phyloP scores from a whole-genome alignment of 1,140 invertebrate species.

The Psix sp. region DNA sequence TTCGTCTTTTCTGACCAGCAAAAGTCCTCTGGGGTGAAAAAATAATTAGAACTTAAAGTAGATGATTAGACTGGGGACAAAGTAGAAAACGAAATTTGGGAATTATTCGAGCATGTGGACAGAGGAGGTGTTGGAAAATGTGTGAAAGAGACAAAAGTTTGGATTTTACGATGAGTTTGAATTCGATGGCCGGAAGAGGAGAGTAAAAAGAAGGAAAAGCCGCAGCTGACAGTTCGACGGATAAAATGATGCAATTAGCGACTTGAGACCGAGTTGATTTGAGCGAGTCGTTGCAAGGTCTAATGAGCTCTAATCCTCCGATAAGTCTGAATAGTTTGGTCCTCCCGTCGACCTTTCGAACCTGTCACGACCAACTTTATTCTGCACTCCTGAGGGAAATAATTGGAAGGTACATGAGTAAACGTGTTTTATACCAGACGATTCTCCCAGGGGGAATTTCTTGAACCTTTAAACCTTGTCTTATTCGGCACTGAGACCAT shows the following conservation, averaged over 20 bases:
- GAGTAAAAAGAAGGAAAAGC: conserved; percentile 30
- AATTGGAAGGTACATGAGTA: conserved; percentile 50
- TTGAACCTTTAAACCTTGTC: conserved; percentile 23
- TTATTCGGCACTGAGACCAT: conserved; percentile 14
- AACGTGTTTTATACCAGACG: conserved; percentile 38
- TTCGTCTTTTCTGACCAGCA: too few species aligned
- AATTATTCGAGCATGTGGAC: too few species aligned
- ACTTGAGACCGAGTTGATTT: conserved; percentile 42
- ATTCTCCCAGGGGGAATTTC: conserved; percentile 14
- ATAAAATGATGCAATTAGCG: conserved; percentile 60
- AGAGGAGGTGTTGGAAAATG: too few species aligned
- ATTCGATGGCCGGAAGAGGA: too few species aligned
- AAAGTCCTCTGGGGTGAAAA: too few species aligned
- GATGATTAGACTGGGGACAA: too few species aligned
- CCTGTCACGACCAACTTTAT: conserved; percentile 41
- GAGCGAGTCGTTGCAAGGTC: conserved; percentile 34
- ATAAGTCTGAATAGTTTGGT: conserved; percentile 48
- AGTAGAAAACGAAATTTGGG: too few species aligned
- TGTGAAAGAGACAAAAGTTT: background rate
- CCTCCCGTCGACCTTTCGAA: conserved; percentile 46
- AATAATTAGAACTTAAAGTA: too few species aligned
- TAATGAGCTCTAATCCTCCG: conserved; percentile 55
- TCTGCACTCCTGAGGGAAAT: conserved; percentile 35
- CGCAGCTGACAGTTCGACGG: conserved; percentile 32
- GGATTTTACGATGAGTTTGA: background rate